Conservation (phyloP, 2,797 vertebrate genomes). For the Neostethus bicornis region DNA sequence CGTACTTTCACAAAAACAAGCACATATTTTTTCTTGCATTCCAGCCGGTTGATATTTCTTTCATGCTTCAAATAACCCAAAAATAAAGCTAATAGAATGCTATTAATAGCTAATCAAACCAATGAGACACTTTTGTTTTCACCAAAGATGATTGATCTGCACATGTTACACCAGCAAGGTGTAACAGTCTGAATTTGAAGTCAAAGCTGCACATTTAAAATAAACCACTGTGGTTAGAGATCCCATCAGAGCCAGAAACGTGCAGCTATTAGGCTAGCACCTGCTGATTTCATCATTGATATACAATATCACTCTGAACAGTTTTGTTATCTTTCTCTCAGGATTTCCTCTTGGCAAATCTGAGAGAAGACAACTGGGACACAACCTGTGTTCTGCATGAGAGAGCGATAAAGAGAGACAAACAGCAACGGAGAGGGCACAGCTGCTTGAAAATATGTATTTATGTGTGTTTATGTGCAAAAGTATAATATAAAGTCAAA, state of each 20-base stretch:
- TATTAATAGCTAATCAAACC: conserved; percentile 8
- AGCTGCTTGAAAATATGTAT: conserved; percentile 25
- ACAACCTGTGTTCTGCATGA: conserved; percentile 20
- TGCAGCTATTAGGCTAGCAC: conserved; percentile 39
- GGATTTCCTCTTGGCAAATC: conserved; percentile 67
- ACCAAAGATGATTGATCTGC: conserved; percentile 7
- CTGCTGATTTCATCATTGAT: conserved; percentile 55
- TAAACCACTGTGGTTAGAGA: conserved; percentile 44
- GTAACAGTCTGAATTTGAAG: conserved; percentile 8
- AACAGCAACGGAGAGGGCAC: conserved; percentile 3
- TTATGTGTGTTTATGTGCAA: conserved; percentile 18
- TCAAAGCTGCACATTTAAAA: conserved; percentile 40
- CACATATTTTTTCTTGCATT: background rate
- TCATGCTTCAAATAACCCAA: background rate
- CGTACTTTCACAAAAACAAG: too few species aligned
- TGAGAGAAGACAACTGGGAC: conserved; percentile 56
- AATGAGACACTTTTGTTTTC: background rate
- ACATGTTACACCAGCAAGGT: conserved; percentile 20
- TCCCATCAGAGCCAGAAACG: conserved; percentile 15
- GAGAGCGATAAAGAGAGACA: too few species aligned
- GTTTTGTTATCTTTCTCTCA: conserved; percentile 54
- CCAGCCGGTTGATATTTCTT: background rate
- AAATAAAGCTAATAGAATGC: background rate
- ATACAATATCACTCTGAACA: conserved; percentile 26
- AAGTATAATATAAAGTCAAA: conserved; percentile 11